phyloP scores from a whole-genome alignment of 2,888 invertebrate genomes.

The Peribatodes rhomboidaria region DNA sequence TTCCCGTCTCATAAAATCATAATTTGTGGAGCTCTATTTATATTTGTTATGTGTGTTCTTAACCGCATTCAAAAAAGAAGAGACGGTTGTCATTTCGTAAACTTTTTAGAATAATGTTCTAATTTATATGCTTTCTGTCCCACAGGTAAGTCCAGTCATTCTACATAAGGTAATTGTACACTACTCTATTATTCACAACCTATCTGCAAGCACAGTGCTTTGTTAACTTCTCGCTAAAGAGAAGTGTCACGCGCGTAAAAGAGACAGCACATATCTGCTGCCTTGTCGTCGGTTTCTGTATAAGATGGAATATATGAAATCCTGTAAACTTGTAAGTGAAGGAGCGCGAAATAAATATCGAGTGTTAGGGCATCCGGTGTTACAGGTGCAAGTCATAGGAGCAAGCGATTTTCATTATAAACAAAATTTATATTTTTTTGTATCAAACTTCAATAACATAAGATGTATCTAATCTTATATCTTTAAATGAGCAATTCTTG shows the following conservation, averaged over 20 bases:
- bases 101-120: not conserved
- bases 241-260: not conserved
- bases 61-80: not conserved
- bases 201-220: too few relatives aligned
- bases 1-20: too few relatives aligned
- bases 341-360: slow-evolving; percentile 27
- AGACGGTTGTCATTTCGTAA: not conserved
- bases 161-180: slow-evolving; percentile 29
- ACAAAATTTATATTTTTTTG: not conserved
- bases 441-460: not conserved
- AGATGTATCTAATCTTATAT: not conserved
- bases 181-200: not conserved
- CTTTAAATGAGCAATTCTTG: too few relatives aligned
- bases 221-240: too few relatives aligned
- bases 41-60: too few relatives aligned
- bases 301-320: slow-evolving; percentile 4
- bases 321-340: slow-evolving; percentile 13
- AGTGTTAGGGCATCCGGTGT: slow-evolving; percentile 49
- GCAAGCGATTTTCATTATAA: slow-evolving; percentile 44
- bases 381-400: slow-evolving; percentile 41
- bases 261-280: not conserved
- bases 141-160: slow-evolving; percentile 53
- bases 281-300: too few relatives aligned
- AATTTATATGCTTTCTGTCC: slow-evolving; percentile 47
- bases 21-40: too few relatives aligned